These are phyloP conservation scores for Spongia lamella DNA, from an alignment of 37 sponge, comb jelly and placozoan species.

Conservation along the genomic window DNA sequence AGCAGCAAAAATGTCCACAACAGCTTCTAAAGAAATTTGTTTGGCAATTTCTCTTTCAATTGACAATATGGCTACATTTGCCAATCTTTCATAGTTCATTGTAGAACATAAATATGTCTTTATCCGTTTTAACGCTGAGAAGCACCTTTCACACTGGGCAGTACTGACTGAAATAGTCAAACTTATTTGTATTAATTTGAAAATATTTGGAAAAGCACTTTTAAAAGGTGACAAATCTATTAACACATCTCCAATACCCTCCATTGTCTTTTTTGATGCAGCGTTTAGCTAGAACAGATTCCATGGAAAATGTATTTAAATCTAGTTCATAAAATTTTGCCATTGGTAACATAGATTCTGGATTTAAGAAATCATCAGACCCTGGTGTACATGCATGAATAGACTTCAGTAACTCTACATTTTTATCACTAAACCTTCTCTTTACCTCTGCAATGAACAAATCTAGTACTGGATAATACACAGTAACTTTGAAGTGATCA, in stretches of 20 bases:
- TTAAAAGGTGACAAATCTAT: slow-evolving; percentile 27
- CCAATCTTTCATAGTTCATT: slow-evolving; percentile 36
- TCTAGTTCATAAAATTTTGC: slow-evolving; percentile 42
- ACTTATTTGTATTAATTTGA: slow-evolving; percentile 33
- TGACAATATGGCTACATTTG: slow-evolving; percentile 28
- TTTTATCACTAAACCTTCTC: slow-evolving; percentile 14
- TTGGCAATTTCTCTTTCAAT: slow-evolving; percentile 40
- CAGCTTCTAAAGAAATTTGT: slow-evolving; percentile 15
- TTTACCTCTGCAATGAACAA: slow-evolving; percentile 4
- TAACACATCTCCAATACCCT: slow-evolving; percentile 14
- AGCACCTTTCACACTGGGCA: slow-evolving; percentile 57
- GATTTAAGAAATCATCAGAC: slow-evolving; percentile 20
- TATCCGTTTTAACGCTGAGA: slow-evolving; percentile 57
- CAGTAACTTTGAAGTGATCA: slow-evolving; percentile 9
- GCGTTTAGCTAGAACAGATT: slow-evolving; percentile 39
- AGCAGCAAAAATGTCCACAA: slow-evolving; percentile 18
- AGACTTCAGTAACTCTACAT: slow-evolving; percentile 18
- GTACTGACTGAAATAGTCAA: slow-evolving; percentile 54
- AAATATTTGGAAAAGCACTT: slow-evolving; percentile 18
- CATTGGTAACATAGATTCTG: slow-evolving; percentile 15
- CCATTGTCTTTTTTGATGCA: slow-evolving; percentile 19
- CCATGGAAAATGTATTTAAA: slow-evolving; percentile 11
- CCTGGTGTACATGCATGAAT: slow-evolving; percentile 43
- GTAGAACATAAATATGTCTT: slow-evolving; percentile 40
- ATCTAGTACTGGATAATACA: slow-evolving; percentile 19